A percentile compares a stretch with the other conserved stretches of the same genome.
Evolutionary conservation across 2,113 vertebrate genomes (phyloP).

Genomic region (Microtus montanus): DNA sequence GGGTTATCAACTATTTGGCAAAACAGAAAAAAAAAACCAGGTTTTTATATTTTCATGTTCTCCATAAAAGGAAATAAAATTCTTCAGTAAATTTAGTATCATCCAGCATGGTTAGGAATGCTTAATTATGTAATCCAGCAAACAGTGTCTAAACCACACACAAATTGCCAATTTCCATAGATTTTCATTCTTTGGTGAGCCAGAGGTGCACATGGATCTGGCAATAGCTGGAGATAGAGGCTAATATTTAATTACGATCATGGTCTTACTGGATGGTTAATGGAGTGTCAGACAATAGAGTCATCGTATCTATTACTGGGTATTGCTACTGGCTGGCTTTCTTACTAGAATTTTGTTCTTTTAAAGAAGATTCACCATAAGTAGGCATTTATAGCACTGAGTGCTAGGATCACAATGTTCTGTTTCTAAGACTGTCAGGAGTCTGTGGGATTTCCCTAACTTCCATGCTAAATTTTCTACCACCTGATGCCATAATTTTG

Average conservation of each 20-base stretch:
- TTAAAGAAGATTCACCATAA: not conserved
- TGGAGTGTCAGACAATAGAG: slow-evolving; percentile 11
- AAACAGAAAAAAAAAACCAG: not conserved
- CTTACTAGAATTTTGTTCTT: slow-evolving; percentile 25
- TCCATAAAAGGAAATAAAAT: slow-evolving; percentile 70
- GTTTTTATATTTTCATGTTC: slow-evolving; percentile 45
- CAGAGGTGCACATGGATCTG: not conserved
- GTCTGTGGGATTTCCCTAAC: slow-evolving; percentile 4
- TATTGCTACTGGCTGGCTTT: slow-evolving; percentile 40
- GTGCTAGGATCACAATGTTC: slow-evolving; percentile 17
- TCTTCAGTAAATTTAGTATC: slow-evolving; percentile 43
- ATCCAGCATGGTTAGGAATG: slow-evolving; percentile 28
- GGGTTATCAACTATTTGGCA: slow-evolving; percentile 52
- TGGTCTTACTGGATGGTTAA: not conserved
- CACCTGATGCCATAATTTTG: slow-evolving; percentile 18
- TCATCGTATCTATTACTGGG: not conserved
- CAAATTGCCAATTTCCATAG: slow-evolving; percentile 23
- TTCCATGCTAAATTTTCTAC: slow-evolving; percentile 39
- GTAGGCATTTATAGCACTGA: not conserved
- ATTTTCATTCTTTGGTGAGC: slow-evolving; percentile 13
- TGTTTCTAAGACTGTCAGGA: slow-evolving; percentile 25
- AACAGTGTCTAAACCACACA: slow-evolving; percentile 31
- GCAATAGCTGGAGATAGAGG: not conserved
- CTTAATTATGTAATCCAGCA: slow-evolving; percentile 49
- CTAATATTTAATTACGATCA: not conserved